Evolutionary conservation across 2,797 vertebrate species (phyloP).

Genomic region (Antennarius maculatus): DNA sequence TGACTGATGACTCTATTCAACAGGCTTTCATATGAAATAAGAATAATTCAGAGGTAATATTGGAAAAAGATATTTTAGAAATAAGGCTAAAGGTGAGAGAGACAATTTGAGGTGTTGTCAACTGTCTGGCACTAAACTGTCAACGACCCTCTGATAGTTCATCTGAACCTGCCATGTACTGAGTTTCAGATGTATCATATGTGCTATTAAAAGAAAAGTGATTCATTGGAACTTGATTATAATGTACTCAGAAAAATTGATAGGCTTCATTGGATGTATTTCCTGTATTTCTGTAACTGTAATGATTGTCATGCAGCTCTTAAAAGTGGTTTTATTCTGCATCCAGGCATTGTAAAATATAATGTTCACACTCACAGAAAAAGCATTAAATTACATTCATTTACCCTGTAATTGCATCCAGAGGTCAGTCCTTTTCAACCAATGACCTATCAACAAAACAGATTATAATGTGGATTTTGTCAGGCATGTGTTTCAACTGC

Average conservation of each 20-base stretch:
- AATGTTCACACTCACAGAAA: constrained; percentile 16
- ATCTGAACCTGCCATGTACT: constrained; percentile 16
- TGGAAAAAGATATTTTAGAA: constrained; percentile 41
- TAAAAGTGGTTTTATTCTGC: constrained; percentile 49
- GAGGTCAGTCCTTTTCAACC: constrained; percentile 24
- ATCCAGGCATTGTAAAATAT: constrained; percentile 42
- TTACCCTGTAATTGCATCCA: constrained; percentile 40
- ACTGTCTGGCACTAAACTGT: constrained; percentile 47
- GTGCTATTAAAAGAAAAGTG: constrained; percentile 16
- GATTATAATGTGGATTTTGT: constrained; percentile 13
- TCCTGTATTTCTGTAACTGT: constrained; percentile 37
- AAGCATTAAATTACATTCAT: constrained; percentile 20
- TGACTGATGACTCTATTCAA: constrained; percentile 56
- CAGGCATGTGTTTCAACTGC: constrained; percentile 6
- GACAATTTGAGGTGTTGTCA: constrained; percentile 40
- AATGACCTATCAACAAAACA: constrained; percentile 28
- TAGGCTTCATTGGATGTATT: constrained; percentile 8
- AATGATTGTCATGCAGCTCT: constrained; percentile 29
- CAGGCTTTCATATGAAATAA: constrained; percentile 50
- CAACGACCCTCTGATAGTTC: constrained; percentile 28
- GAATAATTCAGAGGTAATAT: constrained; percentile 43
- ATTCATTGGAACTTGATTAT: constrained; percentile 16
- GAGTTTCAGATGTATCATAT: constrained; percentile 21
- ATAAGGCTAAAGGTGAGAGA: constrained; percentile 49
- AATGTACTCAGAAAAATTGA: constrained; percentile 21